Percentiles rank a stretch among this genome's conserved stretches.
Evolutionary conservation across 2,797 vertebrate genomes (phyloP).

Genomic region (Serranus cabrilla): DNA sequence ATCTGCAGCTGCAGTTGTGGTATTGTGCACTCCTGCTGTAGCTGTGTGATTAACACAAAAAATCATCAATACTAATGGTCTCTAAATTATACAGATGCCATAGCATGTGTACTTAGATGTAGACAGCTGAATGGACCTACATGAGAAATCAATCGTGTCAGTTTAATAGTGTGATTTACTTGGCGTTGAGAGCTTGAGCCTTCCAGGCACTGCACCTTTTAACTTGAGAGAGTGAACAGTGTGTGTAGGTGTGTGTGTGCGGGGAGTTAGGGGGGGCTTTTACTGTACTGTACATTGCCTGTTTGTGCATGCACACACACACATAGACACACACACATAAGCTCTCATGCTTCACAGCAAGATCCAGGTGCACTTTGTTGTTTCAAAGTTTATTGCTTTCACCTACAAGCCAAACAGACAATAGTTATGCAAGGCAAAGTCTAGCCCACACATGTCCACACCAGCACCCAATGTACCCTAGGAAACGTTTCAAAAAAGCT

Average conservation of each 20-base stretch:
- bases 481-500: conserved; percentile 10
- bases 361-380: conserved; percentile 84
- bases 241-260: conserved; percentile 17
- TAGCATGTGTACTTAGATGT: conserved; percentile 52
- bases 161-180: conserved; percentile 80
- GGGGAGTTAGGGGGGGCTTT: conserved; percentile 10
- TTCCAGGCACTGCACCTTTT: conserved; percentile 79
- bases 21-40: conserved; percentile 18
- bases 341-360: conserved; percentile 49
- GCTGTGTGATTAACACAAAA: conserved; percentile 61
- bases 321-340: conserved; percentile 27
- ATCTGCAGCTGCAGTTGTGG: conserved; percentile 47
- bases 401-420: conserved; percentile 70
- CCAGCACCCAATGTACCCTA: conserved; percentile 31
- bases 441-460: conserved; percentile 74
- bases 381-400: conserved; percentile 78
- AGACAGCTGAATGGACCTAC: conserved; percentile 63
- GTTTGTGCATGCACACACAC: conserved; percentile 61
- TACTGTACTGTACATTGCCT: conserved; percentile 63
- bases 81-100: conserved; percentile 53
- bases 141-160: conserved; percentile 77
- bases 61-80: conserved; percentile 67
- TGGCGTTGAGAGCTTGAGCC: conserved; percentile 75
- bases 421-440: conserved; percentile 69
- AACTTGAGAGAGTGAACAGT: conserved; percentile 55